phyloP scores from a whole-genome alignment of 2,113 vertebrate genomes.

The Myrmecophaga tridactyla region DNA sequence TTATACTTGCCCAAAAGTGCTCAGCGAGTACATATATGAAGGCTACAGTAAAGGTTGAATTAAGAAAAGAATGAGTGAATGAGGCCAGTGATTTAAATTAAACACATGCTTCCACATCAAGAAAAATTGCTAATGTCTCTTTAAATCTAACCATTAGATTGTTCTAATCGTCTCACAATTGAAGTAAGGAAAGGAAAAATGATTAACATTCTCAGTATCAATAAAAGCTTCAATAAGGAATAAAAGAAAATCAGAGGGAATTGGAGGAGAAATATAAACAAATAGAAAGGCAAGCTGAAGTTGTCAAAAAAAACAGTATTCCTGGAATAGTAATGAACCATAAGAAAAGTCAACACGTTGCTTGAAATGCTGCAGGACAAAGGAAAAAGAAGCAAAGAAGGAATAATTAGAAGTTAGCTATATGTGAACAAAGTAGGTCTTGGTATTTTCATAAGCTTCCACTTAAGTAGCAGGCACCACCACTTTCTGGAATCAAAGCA shows the following conservation, averaged over 20 bases:
- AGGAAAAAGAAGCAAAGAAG: neutral
- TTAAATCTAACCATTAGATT: neutral
- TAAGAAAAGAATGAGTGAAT: neutral
- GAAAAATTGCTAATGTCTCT: neutral
- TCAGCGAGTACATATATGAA: neutral
- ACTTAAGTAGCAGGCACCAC: slow-evolving; percentile 49
- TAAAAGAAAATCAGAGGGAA: neutral
- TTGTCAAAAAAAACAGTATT: neutral
- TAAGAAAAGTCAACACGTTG: slow-evolving; percentile 10
- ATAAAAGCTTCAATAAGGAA: neutral
- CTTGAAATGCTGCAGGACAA: neutral
- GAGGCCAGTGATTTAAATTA: neutral
- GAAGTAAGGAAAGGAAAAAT: neutral
- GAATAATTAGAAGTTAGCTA: slow-evolving; percentile 60
- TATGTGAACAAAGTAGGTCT: neutral
- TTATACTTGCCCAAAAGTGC: neutral
- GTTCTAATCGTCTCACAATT: neutral
- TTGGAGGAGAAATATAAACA: neutral
- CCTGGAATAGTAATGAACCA: neutral
- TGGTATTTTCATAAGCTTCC: slow-evolving; percentile 60
- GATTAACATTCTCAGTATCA: neutral
- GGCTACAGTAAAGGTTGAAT: neutral
- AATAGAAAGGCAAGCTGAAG: slow-evolving; percentile 9
- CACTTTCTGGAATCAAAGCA: slow-evolving; percentile 70
- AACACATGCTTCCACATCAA: neutral